Base-by-base conservation (phyloP, 92 coral and sea anemone species). In the Zoanthus solanderi region DNA sequence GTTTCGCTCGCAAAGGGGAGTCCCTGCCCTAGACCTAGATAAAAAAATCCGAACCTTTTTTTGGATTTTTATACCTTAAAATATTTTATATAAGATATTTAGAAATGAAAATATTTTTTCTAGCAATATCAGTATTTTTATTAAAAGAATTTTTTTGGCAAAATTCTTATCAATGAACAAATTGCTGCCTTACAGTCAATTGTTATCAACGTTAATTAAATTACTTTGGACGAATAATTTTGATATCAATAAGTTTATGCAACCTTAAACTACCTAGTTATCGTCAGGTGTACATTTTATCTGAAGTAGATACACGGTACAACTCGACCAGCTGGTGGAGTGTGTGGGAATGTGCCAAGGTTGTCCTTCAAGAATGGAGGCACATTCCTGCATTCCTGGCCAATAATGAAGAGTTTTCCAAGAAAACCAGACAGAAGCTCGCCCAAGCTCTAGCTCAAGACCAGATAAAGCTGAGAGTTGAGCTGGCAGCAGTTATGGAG, bases 401-500 rank as follows among this genome's bases (percentile, higher is more conserved):
- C 23, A 75, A n/a, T 29, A n/a, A 75, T 29, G 53, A 29, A 1
- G 79, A 75, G 79, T 75, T 75, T 50, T 48, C 79, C 34, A n/a
- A n/a, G n/a, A n/a, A n/a, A 23, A 23, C 23, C 23, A 23, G 23
- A 23, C 23, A 23, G 23, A 23, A 23, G 23, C 23, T 23, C 23
- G 23, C 23, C 23, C 23, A 23, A 23, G 23, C 23, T 23, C 23
- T 23, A 23, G 23, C 23, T 23, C 23, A 23, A 23, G 23, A 23
- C 23, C 23, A 23, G 23, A 23, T 23, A 23, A 23, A 23, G 23
- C 23, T 23, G 23, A 23, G 23, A 23, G 23, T 23, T 23, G 23
- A 23, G 23, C 23, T 23, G 18, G 88, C 88, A 69, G 88, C 88
- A 45, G 61, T 67, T 57, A 84, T 84, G 78, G 71, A 84, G 66